Base-by-base conservation (phyloP, 53 echinoderm and acorn worm genomes). In the Crossaster papposus region DNA sequence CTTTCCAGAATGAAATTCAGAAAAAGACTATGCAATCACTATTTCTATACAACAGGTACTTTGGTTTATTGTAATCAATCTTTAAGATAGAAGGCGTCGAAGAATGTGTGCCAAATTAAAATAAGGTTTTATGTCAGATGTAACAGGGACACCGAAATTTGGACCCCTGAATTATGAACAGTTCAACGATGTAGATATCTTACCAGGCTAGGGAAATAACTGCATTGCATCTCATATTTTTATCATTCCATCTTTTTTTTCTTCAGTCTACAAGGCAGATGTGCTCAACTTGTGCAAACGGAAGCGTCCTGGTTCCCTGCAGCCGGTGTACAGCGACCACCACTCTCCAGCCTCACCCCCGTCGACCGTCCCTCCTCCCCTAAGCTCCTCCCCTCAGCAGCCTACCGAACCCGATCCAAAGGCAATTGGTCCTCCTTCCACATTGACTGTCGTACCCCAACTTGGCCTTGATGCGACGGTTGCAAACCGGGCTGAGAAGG, bases 181-280 rank as follows among this genome's bases (percentile, higher is more conserved):
- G 44, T 44, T 44, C 5, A 5, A 44, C 6, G 44, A 7, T 44
- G 44, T 44, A 9, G 44, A 44, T 44, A 44, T 44, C 44, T 44
- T 44, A 44, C 44, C 2, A 1, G 44, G 44, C 0, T 44, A 44
- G 44, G 44, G 44, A 1, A 44, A 44, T 1, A 44, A 44, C 44
- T 44, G 9, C 38, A 38, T 2, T 38, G 38, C 7, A 38, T 32
- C 22, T 50, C 50, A 22, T 71, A 13, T 71, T 71, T 13, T n/a
- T 70, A 20, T 70, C 34, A 11, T 17, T 80, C n/a, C 36, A 32
- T 63, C 8, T 70, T 51, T 14, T 35, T 5, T 64, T 35, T 76
- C 1, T 64, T n/a, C 93, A 99, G 99, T 99, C 51, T 99, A 99
- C 83, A 99, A 99, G 65, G 92, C 95, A 89, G 99, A 99, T 81